These are phyloP conservation scores for Poecile atricapillus DNA, from an alignment of 2,113 vertebrate genomes.

Conservation along the genomic window DNA sequence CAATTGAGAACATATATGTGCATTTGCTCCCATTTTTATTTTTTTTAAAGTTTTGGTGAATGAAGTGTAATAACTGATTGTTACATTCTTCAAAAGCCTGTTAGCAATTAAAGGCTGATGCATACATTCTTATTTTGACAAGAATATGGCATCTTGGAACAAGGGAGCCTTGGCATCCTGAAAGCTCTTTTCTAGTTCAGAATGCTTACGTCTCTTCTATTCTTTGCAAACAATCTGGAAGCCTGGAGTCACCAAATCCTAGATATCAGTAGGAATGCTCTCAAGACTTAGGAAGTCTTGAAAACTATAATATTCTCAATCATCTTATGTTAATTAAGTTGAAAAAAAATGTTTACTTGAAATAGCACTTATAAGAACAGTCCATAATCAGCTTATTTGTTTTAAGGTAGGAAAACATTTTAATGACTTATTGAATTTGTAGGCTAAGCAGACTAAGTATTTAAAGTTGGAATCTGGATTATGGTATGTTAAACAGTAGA, in stretches of 20 bases:
- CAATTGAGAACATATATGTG: background rate
- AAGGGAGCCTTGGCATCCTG: background rate
- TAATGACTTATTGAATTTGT: background rate
- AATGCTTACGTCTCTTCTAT: background rate
- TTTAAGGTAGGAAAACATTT: background rate
- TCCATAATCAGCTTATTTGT: background rate
- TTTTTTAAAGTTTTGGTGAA: background rate
- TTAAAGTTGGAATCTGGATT: background rate
- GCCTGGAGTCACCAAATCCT: background rate
- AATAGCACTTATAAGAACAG: background rate
- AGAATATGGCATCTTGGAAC: background rate
- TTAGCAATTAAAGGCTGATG: background rate
- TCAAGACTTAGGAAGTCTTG: background rate
- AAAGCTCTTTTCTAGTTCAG: background rate
- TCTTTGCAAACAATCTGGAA: background rate
- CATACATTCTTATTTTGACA: background rate
- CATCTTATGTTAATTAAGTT: background rate
- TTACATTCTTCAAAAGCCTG: background rate
- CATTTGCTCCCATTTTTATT: background rate
- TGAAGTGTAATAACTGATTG: background rate
- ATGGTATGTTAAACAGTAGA: background rate
- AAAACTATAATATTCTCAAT: background rate
- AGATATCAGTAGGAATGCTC: background rate
- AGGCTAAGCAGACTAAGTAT: background rate
- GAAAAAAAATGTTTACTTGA: background rate